Conservation (phyloP, 1,140 invertebrate species). For the Lepidurus apus region DNA sequence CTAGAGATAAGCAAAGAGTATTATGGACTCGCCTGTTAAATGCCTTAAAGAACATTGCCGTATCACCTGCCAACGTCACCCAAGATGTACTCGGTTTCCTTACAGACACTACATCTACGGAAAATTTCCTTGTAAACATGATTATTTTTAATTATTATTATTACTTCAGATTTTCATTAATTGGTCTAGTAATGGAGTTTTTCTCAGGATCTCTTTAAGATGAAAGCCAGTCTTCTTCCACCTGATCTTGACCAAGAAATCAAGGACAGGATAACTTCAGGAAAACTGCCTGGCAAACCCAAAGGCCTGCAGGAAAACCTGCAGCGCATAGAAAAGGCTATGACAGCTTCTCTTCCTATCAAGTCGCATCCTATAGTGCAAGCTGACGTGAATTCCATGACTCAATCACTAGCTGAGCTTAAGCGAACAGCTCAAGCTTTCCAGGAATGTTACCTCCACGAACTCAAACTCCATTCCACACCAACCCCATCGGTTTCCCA, state of each 20-base stretch:
- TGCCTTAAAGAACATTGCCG: background rate
- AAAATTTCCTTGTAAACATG: slow-evolving; percentile 25
- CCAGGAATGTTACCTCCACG: background rate
- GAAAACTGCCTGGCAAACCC: background rate
- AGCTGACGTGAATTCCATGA: background rate
- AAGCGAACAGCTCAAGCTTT: background rate
- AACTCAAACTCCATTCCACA: background rate
- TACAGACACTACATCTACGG: background rate
- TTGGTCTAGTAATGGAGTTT: background rate
- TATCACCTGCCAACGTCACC: background rate
- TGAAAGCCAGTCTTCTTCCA: slow-evolving; percentile 15
- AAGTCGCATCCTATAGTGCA: background rate
- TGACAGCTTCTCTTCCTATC: background rate
- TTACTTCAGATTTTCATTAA: background rate
- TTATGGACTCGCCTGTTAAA: slow-evolving; percentile 22
- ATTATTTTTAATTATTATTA: background rate
- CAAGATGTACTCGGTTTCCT: background rate
- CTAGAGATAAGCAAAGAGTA: background rate
- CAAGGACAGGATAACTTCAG: background rate
- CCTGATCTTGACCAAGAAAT: slow-evolving; percentile 18
- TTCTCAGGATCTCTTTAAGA: slow-evolving; percentile 24
- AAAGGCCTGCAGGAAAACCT: background rate
- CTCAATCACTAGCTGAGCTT: background rate
- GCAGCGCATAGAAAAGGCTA: slow-evolving; percentile 1
- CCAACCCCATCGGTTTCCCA: background rate